Percentiles rank a stretch among this genome's conserved stretches.
These are phyloP conservation scores for Hydrozoanthus tunicans DNA, from an alignment of 64 coral and sea anemone species.

Conservation along the genomic window DNA sequence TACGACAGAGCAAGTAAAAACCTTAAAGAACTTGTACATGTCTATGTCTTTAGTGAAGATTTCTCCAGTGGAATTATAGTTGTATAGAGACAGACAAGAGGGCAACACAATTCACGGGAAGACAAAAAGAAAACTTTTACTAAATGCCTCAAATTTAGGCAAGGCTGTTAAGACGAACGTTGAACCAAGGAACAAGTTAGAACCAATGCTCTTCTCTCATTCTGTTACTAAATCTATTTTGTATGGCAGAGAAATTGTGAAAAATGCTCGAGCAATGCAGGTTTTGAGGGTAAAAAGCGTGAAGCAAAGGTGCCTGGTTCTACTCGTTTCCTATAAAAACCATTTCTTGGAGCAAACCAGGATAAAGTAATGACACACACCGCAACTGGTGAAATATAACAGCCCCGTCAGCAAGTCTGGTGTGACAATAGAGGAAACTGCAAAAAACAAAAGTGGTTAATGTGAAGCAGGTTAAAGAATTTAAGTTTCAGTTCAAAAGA, in stretches of 20 bases:
- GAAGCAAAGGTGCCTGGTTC: slow-evolving; percentile 24
- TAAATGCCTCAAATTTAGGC: slow-evolving; percentile 48
- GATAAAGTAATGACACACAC: slow-evolving; percentile 49
- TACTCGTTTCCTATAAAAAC: slow-evolving; percentile 50
- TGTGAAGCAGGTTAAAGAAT: slow-evolving; percentile 14
- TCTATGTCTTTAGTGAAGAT: slow-evolving; percentile 3
- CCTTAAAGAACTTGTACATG: slow-evolving; percentile 10
- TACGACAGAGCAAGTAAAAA: background rate
- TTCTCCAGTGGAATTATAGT: background rate
- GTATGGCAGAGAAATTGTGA: slow-evolving; percentile 12
- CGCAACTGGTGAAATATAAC: slow-evolving; percentile 33
- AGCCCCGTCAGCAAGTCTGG: slow-evolving; percentile 41
- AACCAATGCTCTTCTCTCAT: slow-evolving; percentile 12
- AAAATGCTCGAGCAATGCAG: slow-evolving; percentile 8
- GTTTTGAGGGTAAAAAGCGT: slow-evolving; percentile 7
- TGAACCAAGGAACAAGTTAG: slow-evolving; percentile 26
- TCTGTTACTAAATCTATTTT: slow-evolving; percentile 1
- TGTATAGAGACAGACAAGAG: background rate
- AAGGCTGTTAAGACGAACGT: slow-evolving; percentile 36
- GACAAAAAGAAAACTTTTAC: slow-evolving; percentile 26
- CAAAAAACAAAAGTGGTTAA: slow-evolving; percentile 50
- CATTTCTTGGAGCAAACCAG: slow-evolving; percentile 43
- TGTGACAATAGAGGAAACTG: slow-evolving; percentile 17
- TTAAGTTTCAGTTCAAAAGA: slow-evolving; percentile 1
- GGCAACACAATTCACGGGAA: background rate